phyloP scores from a whole-genome alignment of 2,797 vertebrate genomes.

The Furcifer pardalis region DNA sequence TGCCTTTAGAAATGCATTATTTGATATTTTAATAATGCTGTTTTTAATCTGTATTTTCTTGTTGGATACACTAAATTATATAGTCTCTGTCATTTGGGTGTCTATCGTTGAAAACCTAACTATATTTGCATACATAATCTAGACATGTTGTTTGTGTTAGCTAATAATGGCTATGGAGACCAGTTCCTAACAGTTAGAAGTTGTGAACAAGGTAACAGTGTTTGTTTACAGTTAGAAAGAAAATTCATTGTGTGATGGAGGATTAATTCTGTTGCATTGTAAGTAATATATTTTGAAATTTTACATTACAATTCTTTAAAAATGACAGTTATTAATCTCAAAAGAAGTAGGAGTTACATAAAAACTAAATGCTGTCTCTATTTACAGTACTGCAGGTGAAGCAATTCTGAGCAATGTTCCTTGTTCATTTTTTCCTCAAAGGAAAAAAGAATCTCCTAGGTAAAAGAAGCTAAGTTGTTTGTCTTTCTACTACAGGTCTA shows the following conservation, averaged over 20 bases:
- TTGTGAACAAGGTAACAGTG: conserved; percentile 56
- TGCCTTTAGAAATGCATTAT: neutral
- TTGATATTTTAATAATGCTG: neutral
- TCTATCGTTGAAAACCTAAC: neutral
- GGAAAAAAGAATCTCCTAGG: conserved; percentile 59
- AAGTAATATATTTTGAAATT: conserved; percentile 33
- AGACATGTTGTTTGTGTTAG: conserved; percentile 57
- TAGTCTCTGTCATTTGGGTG: neutral
- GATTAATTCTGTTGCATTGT: conserved; percentile 14
- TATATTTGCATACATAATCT: neutral
- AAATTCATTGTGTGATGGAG: neutral
- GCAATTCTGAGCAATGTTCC: conserved; percentile 30
- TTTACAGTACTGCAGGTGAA: conserved; percentile 53
- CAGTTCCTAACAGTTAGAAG: conserved; percentile 56
- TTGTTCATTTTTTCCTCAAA: conserved; percentile 50
- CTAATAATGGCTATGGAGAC: conserved; percentile 71
- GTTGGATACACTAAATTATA: neutral
- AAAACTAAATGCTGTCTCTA: conserved; percentile 29
- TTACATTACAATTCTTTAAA: conserved; percentile 25
- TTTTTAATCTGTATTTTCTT: neutral
- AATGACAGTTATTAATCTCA: conserved; percentile 2
- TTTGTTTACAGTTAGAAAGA: conserved; percentile 13
- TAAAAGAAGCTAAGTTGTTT: conserved; percentile 50
- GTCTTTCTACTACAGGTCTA: neutral
- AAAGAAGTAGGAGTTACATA: accelerated